phyloP scores from a whole-genome alignment of 2,113 vertebrate genomes.

The Arothron firmamentum region DNA sequence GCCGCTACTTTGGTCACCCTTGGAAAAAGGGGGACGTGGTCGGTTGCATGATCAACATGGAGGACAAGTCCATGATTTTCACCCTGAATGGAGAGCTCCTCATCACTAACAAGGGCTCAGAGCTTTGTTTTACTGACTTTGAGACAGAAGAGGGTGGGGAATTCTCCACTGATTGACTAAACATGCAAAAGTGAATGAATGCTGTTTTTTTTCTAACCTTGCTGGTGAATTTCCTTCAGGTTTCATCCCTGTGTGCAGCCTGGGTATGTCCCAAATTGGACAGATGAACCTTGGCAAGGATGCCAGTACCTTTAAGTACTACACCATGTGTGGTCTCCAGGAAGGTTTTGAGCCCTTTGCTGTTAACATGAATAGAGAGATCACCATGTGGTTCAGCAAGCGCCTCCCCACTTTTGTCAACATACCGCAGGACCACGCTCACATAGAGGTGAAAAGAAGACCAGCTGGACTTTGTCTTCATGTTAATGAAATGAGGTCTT shows the following conservation, averaged over 20 bases:
- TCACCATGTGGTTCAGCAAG: conserved; percentile 99
- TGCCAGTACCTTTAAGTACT: conserved; percentile 93
- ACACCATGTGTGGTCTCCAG: conserved; percentile 96
- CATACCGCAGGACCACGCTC: conserved; percentile 82
- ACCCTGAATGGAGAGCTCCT: conserved; percentile 95
- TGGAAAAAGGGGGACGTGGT: conserved; percentile 95
- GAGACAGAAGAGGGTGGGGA: conserved; percentile 86
- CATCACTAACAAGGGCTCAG: conserved; percentile 93
- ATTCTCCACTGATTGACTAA: neutral
- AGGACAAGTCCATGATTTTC: conserved; percentile 97
- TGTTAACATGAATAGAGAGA: conserved; percentile 96
- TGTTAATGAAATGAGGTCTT: neutral
- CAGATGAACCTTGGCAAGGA: conserved; percentile 94
- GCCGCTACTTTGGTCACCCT: conserved; percentile 87
- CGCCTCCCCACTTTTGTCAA: conserved; percentile 95
- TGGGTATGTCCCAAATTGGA: conserved; percentile 88
- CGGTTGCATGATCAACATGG: conserved; percentile 98
- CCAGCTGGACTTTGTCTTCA: neutral
- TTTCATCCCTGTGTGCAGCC: conserved; percentile 91
- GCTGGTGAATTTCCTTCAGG: conserved; percentile 56
- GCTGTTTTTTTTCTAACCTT: neutral
- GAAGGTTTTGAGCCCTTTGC: conserved; percentile 97
- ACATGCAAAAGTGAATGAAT: neutral
- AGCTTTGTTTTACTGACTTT: conserved; percentile 93
- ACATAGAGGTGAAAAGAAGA: conserved; percentile 82